These are phyloP conservation scores for Cyclura pinguis DNA, from an alignment of 2,797 vertebrate species.

Conservation along the genomic window DNA sequence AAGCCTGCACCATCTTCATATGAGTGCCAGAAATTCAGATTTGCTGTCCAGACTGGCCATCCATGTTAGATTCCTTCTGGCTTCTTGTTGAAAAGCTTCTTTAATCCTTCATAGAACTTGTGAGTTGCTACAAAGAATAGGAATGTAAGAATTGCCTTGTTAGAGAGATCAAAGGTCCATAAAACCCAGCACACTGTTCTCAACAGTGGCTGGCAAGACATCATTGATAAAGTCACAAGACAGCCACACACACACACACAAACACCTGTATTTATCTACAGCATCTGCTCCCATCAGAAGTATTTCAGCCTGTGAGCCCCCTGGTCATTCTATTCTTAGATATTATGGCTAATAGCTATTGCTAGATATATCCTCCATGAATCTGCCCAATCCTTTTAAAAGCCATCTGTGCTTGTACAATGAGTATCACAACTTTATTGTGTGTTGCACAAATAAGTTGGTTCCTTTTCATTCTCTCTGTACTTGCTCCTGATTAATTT, in stretches of 20 bases:
- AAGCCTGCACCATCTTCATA: background rate
- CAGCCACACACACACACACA: background rate
- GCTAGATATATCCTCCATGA: constrained; percentile 26
- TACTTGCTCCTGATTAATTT: constrained; percentile 17
- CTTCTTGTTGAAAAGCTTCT: background rate
- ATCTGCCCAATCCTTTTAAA: constrained; percentile 35
- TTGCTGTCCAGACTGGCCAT: background rate
- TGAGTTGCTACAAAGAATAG: constrained; percentile 14
- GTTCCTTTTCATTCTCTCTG: constrained; percentile 21
- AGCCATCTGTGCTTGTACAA: constrained; percentile 25
- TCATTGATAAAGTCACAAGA: background rate
- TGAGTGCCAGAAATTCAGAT: background rate
- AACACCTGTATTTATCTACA: background rate
- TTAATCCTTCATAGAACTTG: constrained; percentile 22
- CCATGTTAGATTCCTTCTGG: background rate
- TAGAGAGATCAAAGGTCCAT: constrained; percentile 25
- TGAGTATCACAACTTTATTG: constrained; percentile 5
- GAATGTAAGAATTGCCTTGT: constrained; percentile 25
- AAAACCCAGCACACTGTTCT: constrained; percentile 3
- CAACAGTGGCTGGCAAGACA: background rate
- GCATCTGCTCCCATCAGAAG: constrained; percentile 14
- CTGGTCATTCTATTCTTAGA: constrained; percentile 1
- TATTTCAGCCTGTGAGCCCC: constrained; percentile 11
- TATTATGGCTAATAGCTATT: constrained; percentile 24
- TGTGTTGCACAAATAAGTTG: background rate